phyloP scores from a whole-genome alignment of 2,888 invertebrate species.

The Polietes domitor region DNA sequence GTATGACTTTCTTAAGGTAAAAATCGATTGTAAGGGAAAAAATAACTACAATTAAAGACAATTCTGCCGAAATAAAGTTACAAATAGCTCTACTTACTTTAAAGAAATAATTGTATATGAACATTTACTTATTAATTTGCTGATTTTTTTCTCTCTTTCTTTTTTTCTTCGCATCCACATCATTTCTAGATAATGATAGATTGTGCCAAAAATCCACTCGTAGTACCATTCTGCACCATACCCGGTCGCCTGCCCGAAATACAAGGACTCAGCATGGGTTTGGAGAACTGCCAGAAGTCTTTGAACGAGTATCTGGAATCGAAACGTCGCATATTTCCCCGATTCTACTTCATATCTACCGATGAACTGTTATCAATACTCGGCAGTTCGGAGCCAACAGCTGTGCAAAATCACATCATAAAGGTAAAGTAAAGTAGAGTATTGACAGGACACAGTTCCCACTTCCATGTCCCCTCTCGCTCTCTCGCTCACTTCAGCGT shows the following conservation, averaged over 20 bases:
- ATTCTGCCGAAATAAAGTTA: no score
- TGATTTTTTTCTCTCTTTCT: conserved; percentile 38
- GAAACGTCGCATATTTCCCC: conserved; percentile 92
- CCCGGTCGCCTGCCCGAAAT: conserved; percentile 89
- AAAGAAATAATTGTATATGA: neutral
- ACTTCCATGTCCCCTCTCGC: no score
- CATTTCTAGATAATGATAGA: conserved; percentile 89
- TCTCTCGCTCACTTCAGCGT: neutral
- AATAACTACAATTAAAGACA: no score
- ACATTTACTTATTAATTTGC: conserved; percentile 39
- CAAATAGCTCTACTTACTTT: neutral
- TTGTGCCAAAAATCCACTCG: conserved; percentile 89
- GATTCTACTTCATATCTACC: conserved; percentile 97
- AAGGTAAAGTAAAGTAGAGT: conserved; percentile 83
- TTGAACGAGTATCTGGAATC: conserved; percentile 94
- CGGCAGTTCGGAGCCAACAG: conserved; percentile 91
- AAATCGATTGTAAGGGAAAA: no score
- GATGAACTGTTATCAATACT: conserved; percentile 94
- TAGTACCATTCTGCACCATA: conserved; percentile 89
- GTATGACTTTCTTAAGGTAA: no score
- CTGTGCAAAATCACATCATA: conserved; percentile 96
- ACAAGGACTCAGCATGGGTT: conserved; percentile 85
- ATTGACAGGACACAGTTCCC: neutral
- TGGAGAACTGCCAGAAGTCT: conserved; percentile 95
- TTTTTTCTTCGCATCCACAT: conserved; percentile 51